A percentile compares a stretch with the other conserved stretches of the same genome.
Conservation (phyloP, 2,113 vertebrate species). For the Murina feae region DNA sequence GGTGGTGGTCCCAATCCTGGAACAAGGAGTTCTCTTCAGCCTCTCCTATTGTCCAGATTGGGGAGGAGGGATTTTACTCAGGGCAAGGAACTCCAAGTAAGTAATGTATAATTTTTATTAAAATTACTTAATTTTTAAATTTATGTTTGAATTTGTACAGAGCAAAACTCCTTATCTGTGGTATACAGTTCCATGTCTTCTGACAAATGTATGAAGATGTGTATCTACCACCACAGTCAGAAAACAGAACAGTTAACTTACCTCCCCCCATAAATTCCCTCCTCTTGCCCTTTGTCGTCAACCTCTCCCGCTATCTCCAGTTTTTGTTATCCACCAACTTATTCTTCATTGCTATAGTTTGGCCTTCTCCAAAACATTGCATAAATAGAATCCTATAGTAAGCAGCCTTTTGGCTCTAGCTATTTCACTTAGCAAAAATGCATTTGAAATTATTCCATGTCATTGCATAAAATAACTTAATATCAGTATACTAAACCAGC, state of each 20-base stretch:
- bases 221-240: neutral
- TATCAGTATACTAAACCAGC: neutral
- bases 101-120: neutral
- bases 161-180: neutral
- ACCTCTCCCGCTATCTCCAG: neutral
- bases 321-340: neutral
- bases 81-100: neutral
- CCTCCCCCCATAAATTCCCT: neutral
- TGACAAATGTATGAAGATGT: neutral
- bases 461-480: neutral
- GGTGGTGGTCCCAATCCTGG: neutral
- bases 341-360: neutral
- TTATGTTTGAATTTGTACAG: neutral
- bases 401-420: neutral
- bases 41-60: neutral
- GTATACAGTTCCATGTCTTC: neutral
- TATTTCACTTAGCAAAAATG: neutral
- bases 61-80: neutral
- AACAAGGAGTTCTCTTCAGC: neutral
- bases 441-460: neutral
- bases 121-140: neutral
- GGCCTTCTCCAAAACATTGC: neutral
- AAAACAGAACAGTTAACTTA: neutral
- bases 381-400: neutral
- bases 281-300: neutral